Evolutionary conservation across 2,888 invertebrate genomes (phyloP).

Genomic region (Cantharis flavilabris): DNA sequence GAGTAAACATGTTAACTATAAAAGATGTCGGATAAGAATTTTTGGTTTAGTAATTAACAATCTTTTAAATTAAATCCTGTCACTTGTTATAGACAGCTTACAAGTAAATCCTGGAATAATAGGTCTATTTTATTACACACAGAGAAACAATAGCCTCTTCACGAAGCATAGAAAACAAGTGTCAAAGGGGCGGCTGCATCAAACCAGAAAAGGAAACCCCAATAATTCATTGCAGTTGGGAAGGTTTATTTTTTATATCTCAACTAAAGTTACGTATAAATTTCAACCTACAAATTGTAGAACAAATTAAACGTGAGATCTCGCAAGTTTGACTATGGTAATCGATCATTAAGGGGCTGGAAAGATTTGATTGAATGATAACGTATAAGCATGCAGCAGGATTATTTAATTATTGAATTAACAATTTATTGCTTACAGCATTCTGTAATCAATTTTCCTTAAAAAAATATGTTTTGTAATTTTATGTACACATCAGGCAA

Average conservation of each 20-base stretch:
- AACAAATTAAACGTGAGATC: constrained; percentile 22
- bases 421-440: not conserved
- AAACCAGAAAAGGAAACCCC: constrained; percentile 1
- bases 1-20: not conserved
- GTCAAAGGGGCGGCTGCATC: constrained; percentile 19
- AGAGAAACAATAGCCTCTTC: constrained; percentile 25
- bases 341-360: constrained; percentile 22
- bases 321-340: constrained; percentile 13
- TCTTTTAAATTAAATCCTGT: not conserved
- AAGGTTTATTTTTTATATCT: not conserved
- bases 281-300: not conserved
- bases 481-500: not conserved
- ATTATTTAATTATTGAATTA: constrained; percentile 6
- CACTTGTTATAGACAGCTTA: not conserved
- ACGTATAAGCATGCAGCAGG: constrained; percentile 3
- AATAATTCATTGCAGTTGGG: not conserved
- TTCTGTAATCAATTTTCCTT: not conserved
- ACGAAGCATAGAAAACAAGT: constrained; percentile 26
- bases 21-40: not conserved
- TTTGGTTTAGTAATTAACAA: not conserved
- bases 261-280: not conserved
- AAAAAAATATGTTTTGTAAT: not conserved
- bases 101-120: constrained; percentile 29
- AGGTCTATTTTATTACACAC: constrained; percentile 26
- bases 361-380: constrained; percentile 22